Evolutionary conservation across 2,797 vertebrate genomes (phyloP), one percentile per base, ranked within the genome.

Genomic region (Enteromius trimaculatus): DNA sequence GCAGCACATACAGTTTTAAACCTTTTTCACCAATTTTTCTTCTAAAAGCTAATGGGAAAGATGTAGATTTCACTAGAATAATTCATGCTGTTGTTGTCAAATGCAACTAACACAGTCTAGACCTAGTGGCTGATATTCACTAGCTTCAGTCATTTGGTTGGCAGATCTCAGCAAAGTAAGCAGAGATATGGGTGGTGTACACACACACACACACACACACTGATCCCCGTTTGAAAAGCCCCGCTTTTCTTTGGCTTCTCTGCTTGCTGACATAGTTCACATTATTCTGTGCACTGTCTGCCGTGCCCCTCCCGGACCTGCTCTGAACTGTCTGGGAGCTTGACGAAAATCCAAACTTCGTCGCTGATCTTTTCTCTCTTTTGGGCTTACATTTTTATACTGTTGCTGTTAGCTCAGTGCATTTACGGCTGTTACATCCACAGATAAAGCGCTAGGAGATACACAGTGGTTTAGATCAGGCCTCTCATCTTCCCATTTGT

Each of bases 161-260:
- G 69, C 81, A 81, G 80, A 81, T 71, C 86, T 86, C 34, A n/a
- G 60, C 83, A 83, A 49, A 86, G 77, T 47, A 86, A 78, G 80
- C 79, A 84, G 65, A 86, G 81, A 66, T 70, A 55, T 78, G 29
- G 65, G 53, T 66, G 14, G 26, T 21, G 34, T 42, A 37, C 69
- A 37, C 39, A 72, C 34, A 75, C 49, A 80, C 39, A 39, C 16
- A 53, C 14, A 69, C 71, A 44, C 65, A 55, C 47, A 47, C 65
- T 86, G 88, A 88, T 89, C 88, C 85, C 53, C 17, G n/a, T 79
- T 75, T 84, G 86, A 86, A 89, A 87, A 80, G 85, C 53, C 65
- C 70, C 60, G 84, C 81, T 82, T 80, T 87, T 87, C 84, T 85
- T 76, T 84, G 31, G 65, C 66, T 81, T 79, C 76, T 86, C 80